Evolutionary conservation across 2,888 invertebrate species (phyloP), one percentile per base, ranked within the genome.

Genomic region (Pyrrhosoma nymphula): DNA sequence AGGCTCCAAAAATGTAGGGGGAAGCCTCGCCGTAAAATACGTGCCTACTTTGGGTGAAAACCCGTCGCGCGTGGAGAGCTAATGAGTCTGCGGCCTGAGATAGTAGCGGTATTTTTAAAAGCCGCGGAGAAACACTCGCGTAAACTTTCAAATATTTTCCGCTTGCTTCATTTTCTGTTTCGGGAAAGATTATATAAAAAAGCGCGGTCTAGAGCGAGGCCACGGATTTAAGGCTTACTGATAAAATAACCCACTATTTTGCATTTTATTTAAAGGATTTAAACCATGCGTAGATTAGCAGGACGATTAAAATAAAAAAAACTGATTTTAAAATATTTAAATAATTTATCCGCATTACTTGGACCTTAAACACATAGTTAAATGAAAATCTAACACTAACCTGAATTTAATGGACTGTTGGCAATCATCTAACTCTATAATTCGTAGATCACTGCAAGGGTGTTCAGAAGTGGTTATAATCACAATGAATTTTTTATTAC

Each of bases 41-140:
- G 30, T 16, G 18, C 82, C 30, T 35, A 26, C 30, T 16, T 26
- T 16, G 35, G 35, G 82, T 23, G 69, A 26, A 69, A 69, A 69
- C 69, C 82, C 82, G 82, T 35, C 82, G 82, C 35, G 30, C 82
- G 82, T 82, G 30, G 82, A 30, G 35, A 82, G 82, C 82, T 82
- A 82, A 82, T 82, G 82, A 35, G 82, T 82, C 82, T 82, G 35
- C 82, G 82, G 82, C n/a, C 82, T 10, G 82, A 35, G 82, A 82
- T 82, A 3, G 69, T 12, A n/a, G n/a, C 69, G 69, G 69, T 3
- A 35, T 82, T 82, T 35, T 30, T 82, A 35, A 82, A 35, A 35
- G 82, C 16, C 10, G 30, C 82, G 2, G 82, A 23, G 16, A 35
- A 35, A 82, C 35, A 82, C 4, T 12, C 82, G 35, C 18, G 82